Evolutionary conservation across 1,140 invertebrate genomes (phyloP).

Genomic region (Tribolium madens): DNA sequence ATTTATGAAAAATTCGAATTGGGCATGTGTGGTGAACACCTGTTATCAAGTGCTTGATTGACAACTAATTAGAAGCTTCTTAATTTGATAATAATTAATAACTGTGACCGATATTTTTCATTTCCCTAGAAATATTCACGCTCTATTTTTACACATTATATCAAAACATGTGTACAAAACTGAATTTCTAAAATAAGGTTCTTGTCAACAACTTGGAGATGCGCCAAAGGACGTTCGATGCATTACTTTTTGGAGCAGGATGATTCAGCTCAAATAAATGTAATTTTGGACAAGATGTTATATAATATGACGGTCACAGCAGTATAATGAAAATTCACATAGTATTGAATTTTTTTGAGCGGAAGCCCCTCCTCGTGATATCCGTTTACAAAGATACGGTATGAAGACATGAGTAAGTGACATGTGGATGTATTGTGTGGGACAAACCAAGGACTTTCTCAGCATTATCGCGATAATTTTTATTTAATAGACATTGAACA

Average conservation of each 20-base stretch:
- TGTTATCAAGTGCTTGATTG: not conserved
- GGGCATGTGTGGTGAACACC: not conserved
- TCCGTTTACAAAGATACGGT: constrained; percentile 21
- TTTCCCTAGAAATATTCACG: not conserved
- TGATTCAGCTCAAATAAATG: not conserved
- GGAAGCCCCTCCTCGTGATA: constrained; percentile 17
- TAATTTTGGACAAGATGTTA: not conserved
- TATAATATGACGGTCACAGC: not conserved
- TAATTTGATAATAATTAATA: not conserved
- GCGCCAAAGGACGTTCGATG: constrained; percentile 21
- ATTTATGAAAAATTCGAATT: not conserved
- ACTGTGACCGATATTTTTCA: not conserved
- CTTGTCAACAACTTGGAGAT: not conserved
- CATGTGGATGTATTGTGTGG: not conserved
- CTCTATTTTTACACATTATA: not conserved
- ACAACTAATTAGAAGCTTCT: not conserved
- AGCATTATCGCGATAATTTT: not conserved
- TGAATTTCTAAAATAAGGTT: constrained; percentile 10
- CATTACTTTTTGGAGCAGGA: not conserved
- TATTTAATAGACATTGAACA: not conserved
- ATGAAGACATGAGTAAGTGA: not conserved
- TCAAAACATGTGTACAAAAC: constrained; percentile 8
- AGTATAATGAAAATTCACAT: constrained; percentile 6
- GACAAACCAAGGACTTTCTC: constrained; percentile 8
- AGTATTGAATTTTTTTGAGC: not conserved